phyloP scores from a whole-genome alignment of 2,797 vertebrate species.

The Eurystomus glaucurus region DNA sequence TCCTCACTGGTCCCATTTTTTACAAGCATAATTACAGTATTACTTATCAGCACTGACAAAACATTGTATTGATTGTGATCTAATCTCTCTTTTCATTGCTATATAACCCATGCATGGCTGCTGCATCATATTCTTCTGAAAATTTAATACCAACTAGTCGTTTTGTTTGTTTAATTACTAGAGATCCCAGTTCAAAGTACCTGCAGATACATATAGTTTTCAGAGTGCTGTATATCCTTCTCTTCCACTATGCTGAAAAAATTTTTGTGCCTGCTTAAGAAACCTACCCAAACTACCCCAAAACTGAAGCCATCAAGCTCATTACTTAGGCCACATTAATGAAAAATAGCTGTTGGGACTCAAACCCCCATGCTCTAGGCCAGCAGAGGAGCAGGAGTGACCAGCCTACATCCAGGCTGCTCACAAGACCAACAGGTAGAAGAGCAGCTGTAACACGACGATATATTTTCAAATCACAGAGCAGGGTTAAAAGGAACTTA shows the following conservation, averaged over 20 bases:
- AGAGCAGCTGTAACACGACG: not conserved
- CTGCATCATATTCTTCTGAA: not conserved
- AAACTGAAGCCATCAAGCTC: not conserved
- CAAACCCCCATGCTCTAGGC: not conserved
- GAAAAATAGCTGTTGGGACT: not conserved
- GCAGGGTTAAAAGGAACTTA: slow-evolving; percentile 1
- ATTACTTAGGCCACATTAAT: fast-evolving
- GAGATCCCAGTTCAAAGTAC: not conserved
- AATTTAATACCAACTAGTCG: not conserved
- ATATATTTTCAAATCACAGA: not conserved
- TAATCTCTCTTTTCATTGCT: not conserved
- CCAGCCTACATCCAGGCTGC: not conserved
- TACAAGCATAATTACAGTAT: not conserved
- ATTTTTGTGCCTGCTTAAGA: not conserved
- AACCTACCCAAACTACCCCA: not conserved
- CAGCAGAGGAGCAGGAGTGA: fast-evolving
- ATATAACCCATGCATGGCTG: fast-evolving
- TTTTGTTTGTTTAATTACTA: not conserved
- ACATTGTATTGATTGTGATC: no score
- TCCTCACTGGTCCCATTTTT: fast-evolving
- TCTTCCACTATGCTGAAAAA: not conserved
- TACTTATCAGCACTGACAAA: not conserved
- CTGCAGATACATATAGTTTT: not conserved
- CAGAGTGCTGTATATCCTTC: not conserved
- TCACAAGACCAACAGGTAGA: not conserved